phyloP scores from a whole-genome alignment of 2,113 vertebrate species.

The Scomber japonicus region DNA sequence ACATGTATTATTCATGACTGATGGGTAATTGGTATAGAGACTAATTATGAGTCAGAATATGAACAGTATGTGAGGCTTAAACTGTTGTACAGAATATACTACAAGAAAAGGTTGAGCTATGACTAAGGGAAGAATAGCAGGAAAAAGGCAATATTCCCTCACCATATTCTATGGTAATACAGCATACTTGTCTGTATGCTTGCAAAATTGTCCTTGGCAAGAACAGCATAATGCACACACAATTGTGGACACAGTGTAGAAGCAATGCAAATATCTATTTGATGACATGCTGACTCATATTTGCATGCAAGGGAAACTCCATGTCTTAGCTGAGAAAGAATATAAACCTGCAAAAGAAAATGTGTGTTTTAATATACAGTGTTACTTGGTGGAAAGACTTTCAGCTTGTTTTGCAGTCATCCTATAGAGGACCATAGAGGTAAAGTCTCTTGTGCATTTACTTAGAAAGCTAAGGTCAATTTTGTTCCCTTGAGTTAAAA shows the following conservation, averaged over 20 bases:
- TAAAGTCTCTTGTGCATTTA: slow-evolving; percentile 6
- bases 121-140: background rate
- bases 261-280: background rate
- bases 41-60: too few species aligned
- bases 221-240: too few species aligned
- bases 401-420: background rate
- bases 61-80: background rate
- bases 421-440: background rate
- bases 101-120: background rate
- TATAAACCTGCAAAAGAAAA: too few species aligned
- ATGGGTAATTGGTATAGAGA: too few species aligned
- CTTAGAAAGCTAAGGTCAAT: background rate
- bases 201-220: too few species aligned
- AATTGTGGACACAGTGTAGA: background rate
- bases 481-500: background rate
- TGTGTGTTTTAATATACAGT: too few species aligned
- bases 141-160: background rate
- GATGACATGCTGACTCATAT: background rate
- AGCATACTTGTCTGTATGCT: too few species aligned
- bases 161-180: background rate
- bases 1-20: too few species aligned
- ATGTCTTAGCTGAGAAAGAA: too few species aligned
- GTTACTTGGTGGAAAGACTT: background rate
- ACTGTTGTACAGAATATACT: background rate
- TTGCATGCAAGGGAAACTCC: too few species aligned